phyloP scores from a whole-genome alignment of 2,113 vertebrate genomes.

The Formicarius rufipectus region DNA sequence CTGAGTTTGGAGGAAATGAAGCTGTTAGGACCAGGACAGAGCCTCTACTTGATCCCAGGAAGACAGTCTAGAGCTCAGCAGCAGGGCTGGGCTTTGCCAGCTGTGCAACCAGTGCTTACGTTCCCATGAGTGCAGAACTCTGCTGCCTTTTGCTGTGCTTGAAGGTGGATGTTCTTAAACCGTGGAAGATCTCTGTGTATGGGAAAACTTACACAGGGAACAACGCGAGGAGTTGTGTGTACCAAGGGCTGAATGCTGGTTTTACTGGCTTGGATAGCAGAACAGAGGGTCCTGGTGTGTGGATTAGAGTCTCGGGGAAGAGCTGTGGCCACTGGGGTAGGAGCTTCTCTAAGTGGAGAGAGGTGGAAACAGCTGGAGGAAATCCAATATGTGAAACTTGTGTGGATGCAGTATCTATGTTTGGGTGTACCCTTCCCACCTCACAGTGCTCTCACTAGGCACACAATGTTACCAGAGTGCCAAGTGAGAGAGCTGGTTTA shows the following conservation, averaged over 20 bases:
- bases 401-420: background rate
- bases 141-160: background rate
- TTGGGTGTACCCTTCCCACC: background rate
- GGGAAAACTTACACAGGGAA: rapidly evolving
- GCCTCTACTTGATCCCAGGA: background rate
- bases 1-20: background rate
- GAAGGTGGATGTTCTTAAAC: background rate
- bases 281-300: background rate
- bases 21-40: background rate
- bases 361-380: background rate
- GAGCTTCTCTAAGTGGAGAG: background rate
- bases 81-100: background rate
- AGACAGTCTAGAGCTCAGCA: background rate
- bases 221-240: background rate
- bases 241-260: background rate
- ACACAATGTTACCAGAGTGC: background rate
- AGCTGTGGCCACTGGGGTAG: background rate
- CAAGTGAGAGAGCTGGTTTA: background rate
- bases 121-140: background rate
- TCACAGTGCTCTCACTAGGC: background rate
- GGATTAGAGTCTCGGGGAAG: background rate
- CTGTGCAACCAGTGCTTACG: rapidly evolving
- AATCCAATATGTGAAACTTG: background rate
- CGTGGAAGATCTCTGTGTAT: rapidly evolving
- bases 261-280: background rate